phyloP scores from a whole-genome alignment of 1,140 invertebrate genomes.

The Drosophila persimilis region DNA sequence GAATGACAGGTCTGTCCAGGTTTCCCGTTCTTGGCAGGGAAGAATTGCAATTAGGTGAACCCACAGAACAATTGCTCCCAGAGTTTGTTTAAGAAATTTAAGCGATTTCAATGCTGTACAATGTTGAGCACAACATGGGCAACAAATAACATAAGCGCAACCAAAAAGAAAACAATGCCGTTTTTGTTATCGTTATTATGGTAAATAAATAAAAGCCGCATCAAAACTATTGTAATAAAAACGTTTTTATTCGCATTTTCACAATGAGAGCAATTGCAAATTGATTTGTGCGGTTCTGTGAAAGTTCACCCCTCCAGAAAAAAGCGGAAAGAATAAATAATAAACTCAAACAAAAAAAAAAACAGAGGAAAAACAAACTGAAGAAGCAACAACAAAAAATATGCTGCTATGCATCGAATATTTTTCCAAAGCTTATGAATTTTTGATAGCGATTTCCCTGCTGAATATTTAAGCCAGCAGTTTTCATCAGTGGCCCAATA shows the following conservation, averaged over 20 bases:
- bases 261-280: conserved; percentile 66
- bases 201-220: conserved; percentile 68
- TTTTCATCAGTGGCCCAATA: conserved; percentile 23
- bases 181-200: conserved; percentile 29
- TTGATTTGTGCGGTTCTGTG: conserved; percentile 72
- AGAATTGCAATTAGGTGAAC: conserved; percentile 29
- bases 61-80: conserved; percentile 15
- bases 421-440: conserved; percentile 53
- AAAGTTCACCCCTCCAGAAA: conserved; percentile 21
- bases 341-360: conserved; percentile 15
- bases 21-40: background rate
- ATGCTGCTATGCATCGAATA: conserved; percentile 43
- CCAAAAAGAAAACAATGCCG: conserved; percentile 39
- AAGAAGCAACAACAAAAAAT: conserved; percentile 32
- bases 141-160: conserved; percentile 35
- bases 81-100: background rate
- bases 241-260: conserved; percentile 55
- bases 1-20: too few species aligned
- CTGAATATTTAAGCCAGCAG: conserved; percentile 55
- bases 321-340: conserved; percentile 29
- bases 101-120: background rate
- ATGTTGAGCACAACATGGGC: conserved; percentile 8
- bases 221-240: conserved; percentile 69
- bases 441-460: conserved; percentile 56
- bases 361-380: conserved; percentile 11